phyloP scores from a whole-genome alignment of 1,140 invertebrate genomes.

The Euura lappo region DNA sequence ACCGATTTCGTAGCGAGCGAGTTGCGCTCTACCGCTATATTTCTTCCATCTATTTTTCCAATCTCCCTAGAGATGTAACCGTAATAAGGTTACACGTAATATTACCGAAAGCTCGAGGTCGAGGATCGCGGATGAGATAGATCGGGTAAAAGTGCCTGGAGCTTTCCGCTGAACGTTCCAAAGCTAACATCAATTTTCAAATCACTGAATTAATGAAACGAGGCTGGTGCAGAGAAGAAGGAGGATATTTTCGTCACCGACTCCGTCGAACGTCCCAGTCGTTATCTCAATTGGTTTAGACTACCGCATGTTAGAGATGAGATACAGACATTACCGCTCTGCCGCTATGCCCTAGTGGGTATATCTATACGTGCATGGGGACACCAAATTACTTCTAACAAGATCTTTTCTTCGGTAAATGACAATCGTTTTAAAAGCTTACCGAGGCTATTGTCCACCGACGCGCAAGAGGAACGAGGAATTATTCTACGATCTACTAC shows the following conservation, averaged over 20 bases:
- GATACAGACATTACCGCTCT: not conserved
- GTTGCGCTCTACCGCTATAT: no score
- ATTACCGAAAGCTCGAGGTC: no score
- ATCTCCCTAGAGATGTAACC: no score
- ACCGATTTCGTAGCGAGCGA: no score
- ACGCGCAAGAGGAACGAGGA: not conserved
- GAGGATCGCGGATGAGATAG: no score
- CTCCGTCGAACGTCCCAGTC: not conserved
- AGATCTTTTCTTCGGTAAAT: not conserved
- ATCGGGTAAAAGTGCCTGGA: not conserved
- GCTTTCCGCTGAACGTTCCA: not conserved
- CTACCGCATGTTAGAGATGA: slow-evolving; percentile 2
- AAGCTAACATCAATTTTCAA: not conserved
- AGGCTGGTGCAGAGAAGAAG: not conserved
- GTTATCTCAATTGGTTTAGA: slow-evolving; percentile 5
- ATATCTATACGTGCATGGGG: not conserved
- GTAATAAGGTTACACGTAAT: no score
- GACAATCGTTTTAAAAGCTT: not conserved
- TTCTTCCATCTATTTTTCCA: no score
- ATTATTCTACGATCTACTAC: not conserved
- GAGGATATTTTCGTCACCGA: not conserved
- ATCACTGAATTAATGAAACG: not conserved
- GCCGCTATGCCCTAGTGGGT: not conserved
- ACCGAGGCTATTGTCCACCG: not conserved
- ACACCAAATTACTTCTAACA: not conserved